Base-by-base conservation (phyloP, 1,140 invertebrate species). In the Drosophila setifemur region DNA sequence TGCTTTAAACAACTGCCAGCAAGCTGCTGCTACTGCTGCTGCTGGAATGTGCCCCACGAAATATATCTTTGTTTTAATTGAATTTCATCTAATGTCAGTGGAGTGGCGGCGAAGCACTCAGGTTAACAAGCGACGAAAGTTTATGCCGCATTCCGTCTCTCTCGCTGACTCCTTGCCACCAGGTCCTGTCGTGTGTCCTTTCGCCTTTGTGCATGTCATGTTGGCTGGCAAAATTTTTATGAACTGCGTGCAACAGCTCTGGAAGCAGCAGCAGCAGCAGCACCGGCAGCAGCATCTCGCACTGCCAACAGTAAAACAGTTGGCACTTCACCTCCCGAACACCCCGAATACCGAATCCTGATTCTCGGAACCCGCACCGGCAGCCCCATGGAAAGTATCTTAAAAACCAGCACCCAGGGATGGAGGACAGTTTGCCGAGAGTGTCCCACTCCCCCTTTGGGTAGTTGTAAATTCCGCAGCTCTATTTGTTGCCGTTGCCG, bases 211-310 rank as follows among this genome's bases (percentile, higher is more conserved):
- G 81, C 81, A 86, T 81, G 81, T 85, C 81, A 85, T 73, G 79
- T 86, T 86, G 71, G 66, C 79, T 86, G 81, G 71, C 79, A 85
- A 85, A 79, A 86, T 86, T 85, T 85, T 85, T 86, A 86, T 85
- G 79, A 85, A 85, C 79, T 85, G 79, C 79, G 79, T 83, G 79
- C 74, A 74, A 39, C 50, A 40, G 52, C 55, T 61, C 50, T 60
- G 35, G 35, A 16, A 63, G 37, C 35, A 48, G 37, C 49, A 64
- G n/a, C n/a, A n/a, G n/a, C 74, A 74, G 43, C 50, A 40, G 52
- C 55, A 68, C 50, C 68, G 35, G 35, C 16, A 63, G 37, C 35
- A 48, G 37, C 49, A 64, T 64, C 58, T 64, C 31, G 57, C 39
- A 63, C 60, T 64, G 57, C 60, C 60, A 66, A 29, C 61, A 66